Base-by-base conservation (phyloP, 2,113 vertebrate species). In the Zeus faber region DNA sequence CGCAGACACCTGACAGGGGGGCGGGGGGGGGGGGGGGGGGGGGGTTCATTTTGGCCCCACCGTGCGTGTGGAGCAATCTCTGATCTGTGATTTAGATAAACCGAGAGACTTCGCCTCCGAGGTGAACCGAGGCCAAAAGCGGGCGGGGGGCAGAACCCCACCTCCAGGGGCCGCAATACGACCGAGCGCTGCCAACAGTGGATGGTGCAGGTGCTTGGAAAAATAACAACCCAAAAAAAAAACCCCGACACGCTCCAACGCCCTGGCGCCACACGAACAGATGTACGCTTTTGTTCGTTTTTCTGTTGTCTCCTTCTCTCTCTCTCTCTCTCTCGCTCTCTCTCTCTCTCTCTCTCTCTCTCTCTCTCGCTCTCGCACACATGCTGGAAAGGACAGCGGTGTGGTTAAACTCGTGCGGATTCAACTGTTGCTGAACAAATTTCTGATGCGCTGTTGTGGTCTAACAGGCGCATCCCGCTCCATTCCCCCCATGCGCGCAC, bases 371-470 rank as follows among this genome's bases (percentile, higher is more conserved):
- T 25, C 41, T 47, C 54, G 35, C 26, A 47, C 18, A 73, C 43
- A 65, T 57, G n/a, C n/a, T n/a, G n/a, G n/a, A n/a, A n/a, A n/a
- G n/a, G n/a, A n/a, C n/a, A n/a, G 73, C 70, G 73, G 77, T 82
- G 86, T 86, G 84, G 85, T 88, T 88, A 80, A 74, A 80, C 65
- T 66, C 62, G 23, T 49, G 54, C 73, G 68, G 57, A 83, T 80
- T 87, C 79, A 61, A 72, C 79, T 84, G 70, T 80, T 81, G 69
- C 71, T 83, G 77, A 78, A 80, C 74, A 79, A 77, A 72, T 87
- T 77, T 88, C 65, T 81, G 73, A 84, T 83, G 79, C 83, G 81
- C 80, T 87, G 76, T 87, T 85, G 83, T 86, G 87, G 85, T 85
- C 79, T 87, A 87, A 88, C 81, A 65, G 81, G 78, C 75, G 33